phyloP scores from a whole-genome alignment of 2,888 invertebrate genomes.

The Macaria notata region DNA sequence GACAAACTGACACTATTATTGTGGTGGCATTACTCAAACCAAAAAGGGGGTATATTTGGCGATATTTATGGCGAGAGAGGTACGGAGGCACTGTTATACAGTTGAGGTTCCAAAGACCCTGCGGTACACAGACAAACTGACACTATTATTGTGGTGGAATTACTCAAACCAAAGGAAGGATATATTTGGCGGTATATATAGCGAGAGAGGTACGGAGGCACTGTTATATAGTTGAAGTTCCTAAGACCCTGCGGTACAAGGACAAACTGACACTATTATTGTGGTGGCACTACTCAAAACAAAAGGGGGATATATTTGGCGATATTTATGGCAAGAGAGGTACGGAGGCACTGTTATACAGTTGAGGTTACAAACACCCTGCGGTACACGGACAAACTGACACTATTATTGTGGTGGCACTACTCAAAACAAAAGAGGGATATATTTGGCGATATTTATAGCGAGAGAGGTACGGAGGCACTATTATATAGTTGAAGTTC shows the following conservation, averaged over 20 bases:
- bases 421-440: slow-evolving; percentile 7
- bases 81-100: no score
- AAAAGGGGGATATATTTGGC: not conserved
- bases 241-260: slow-evolving; percentile 87
- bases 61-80: no score
- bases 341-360: no score
- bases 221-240: no score
- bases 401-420: slow-evolving; percentile 59
- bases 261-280: slow-evolving; percentile 79
- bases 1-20: slow-evolving; percentile 79
- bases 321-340: no score
- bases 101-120: no score
- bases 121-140: slow-evolving; percentile 83
- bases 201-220: no score
- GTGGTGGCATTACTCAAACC: slow-evolving; percentile 16
- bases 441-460: no score
- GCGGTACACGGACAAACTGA: slow-evolving; percentile 83
- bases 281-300: slow-evolving; percentile 16
- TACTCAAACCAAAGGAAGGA: slow-evolving; percentile 8
- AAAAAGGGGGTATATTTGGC: not conserved
- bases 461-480: no score
- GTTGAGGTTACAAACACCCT: slow-evolving; percentile 76
- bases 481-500: no score
- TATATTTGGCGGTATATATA: no score
- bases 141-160: slow-evolving; percentile 59